Evolutionary conservation across 2,888 invertebrate species (phyloP).

Genomic region (Coleophora flavipennella): DNA sequence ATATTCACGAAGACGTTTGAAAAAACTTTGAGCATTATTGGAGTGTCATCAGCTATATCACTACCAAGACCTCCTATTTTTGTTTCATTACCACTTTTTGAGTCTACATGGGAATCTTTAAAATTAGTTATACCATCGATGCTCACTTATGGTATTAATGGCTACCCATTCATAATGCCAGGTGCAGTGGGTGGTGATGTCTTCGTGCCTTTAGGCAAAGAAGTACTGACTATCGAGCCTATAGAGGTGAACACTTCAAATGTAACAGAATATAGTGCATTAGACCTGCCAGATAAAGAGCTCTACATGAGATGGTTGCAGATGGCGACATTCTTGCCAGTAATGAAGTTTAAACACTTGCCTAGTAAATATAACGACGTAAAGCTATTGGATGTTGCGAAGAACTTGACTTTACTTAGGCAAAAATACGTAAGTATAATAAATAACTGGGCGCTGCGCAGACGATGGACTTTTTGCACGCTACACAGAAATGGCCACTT

Average conservation of each 20-base stretch:
- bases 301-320: conserved; percentile 93
- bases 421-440: conserved; percentile 78
- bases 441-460: too few relatives aligned
- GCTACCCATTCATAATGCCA: conserved; percentile 94
- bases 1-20: conserved; percentile 78
- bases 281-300: conserved; percentile 81
- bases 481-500: too few relatives aligned
- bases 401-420: conserved; percentile 80
- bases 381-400: conserved; percentile 82
- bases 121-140: conserved; percentile 89
- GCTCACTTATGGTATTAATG: conserved; percentile 89
- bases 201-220: conserved; percentile 73
- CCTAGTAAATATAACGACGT: conserved; percentile 92
- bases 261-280: conserved; percentile 51
- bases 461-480: too few relatives aligned
- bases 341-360: conserved; percentile 90
- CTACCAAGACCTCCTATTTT: conserved; percentile 90
- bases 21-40: conserved; percentile 78
- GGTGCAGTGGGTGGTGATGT: conserved; percentile 95
- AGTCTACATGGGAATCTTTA: conserved; percentile 91
- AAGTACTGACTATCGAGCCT: conserved; percentile 60
- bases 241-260: conserved; percentile 47
- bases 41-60: conserved; percentile 86
- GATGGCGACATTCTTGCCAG: conserved; percentile 90
- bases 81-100: conserved; percentile 86